phyloP scores from a whole-genome alignment of 2,797 vertebrate species.

The Onychomys torridus region DNA sequence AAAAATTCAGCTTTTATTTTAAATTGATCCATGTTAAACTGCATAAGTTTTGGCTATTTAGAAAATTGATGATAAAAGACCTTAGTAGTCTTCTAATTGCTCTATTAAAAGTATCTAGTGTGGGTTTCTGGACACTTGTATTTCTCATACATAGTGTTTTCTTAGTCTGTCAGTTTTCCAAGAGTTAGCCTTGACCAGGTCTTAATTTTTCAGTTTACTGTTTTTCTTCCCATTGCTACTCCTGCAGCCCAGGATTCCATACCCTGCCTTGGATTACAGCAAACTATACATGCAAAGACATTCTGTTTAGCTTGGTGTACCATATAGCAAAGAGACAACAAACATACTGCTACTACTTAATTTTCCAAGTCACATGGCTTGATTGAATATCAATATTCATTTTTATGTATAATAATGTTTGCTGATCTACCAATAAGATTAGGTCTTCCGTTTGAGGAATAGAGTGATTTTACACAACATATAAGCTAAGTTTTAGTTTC shows the following conservation, averaged over 20 bases:
- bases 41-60: not conserved
- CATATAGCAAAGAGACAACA: not conserved
- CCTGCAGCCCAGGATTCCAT: not conserved
- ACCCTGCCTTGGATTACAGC: not conserved
- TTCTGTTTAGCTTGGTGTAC: not conserved
- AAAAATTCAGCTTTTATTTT: not conserved
- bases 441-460: not conserved
- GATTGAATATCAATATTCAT: not conserved
- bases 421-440: not conserved
- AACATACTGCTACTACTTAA: not conserved
- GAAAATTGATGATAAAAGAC: not conserved
- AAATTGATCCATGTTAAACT: not conserved
- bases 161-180: not conserved
- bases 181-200: not conserved
- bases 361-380: constrained; percentile 1
- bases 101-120: not conserved
- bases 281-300: not conserved
- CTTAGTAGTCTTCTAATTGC: not conserved
- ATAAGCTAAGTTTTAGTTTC: not conserved
- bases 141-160: constrained; percentile 8
- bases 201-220: not conserved
- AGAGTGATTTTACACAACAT: not conserved
- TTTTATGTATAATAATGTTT: constrained; percentile 15
- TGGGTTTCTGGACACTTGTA: not conserved
- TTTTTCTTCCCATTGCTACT: not conserved